Evolutionary conservation across 2,797 vertebrate species (phyloP).

Genomic region (Mus spretus): DNA sequence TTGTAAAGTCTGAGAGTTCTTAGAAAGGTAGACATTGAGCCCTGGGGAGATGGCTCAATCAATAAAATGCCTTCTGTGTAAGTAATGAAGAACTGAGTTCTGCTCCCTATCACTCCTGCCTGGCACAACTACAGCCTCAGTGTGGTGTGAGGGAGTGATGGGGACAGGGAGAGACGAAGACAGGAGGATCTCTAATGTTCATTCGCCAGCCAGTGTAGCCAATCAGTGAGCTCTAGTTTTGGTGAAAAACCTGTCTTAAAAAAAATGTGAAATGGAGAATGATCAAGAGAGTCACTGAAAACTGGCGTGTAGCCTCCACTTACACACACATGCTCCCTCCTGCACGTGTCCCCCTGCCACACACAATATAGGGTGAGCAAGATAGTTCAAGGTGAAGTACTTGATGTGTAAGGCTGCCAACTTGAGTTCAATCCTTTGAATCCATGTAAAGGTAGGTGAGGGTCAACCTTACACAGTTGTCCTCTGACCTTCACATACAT

Average conservation of each 20-base stretch:
- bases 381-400: not conserved
- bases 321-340: not conserved
- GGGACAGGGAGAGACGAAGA: not conserved
- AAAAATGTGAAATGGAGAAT: not conserved
- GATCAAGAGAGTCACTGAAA: not conserved
- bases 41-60: not conserved
- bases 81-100: not conserved
- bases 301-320: not conserved
- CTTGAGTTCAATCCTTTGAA: not conserved
- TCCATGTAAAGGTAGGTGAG: not conserved
- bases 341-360: not conserved
- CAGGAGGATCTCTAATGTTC: not conserved
- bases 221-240: not conserved
- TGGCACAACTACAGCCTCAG: not conserved
- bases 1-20: not conserved
- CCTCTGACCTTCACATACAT: not conserved
- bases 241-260: not conserved
- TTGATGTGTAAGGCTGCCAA: not conserved
- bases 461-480: not conserved
- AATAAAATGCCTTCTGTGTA: not conserved
- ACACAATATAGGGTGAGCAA: not conserved
- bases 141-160: not conserved
- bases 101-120: not conserved
- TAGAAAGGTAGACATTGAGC: not conserved
- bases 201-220: not conserved